Conservation (phyloP, 2,888 invertebrate species). For the Scaeva pyrastri region DNA sequence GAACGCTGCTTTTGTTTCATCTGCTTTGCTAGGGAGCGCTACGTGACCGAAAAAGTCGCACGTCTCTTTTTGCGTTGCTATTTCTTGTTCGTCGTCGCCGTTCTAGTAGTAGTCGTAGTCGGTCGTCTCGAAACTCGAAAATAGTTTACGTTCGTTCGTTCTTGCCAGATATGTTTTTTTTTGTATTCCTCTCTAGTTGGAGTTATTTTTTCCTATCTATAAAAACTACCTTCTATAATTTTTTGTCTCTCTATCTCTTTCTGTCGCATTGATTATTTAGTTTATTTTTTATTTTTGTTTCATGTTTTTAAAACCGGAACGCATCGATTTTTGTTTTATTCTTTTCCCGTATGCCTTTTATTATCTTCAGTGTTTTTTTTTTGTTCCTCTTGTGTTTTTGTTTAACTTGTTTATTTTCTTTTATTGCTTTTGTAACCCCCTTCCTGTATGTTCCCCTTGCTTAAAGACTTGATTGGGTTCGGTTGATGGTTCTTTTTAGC, state of each 20-base stretch:
- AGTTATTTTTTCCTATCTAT: constrained; percentile 45
- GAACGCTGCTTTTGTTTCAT: constrained; percentile 51
- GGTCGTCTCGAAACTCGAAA: constrained; percentile 64
- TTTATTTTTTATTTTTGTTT: constrained; percentile 43
- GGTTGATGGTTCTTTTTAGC: constrained; percentile 45
- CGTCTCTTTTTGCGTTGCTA: constrained; percentile 63
- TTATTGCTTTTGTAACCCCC: constrained; percentile 33
- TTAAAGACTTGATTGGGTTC: constrained; percentile 22
- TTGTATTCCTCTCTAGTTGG: constrained; percentile 15
- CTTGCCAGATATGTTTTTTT: constrained; percentile 29
- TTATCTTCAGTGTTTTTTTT: constrained; percentile 59
- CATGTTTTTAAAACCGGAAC: constrained; percentile 76
- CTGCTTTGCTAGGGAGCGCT: constrained; percentile 19
- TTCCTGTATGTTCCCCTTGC: constrained; percentile 12
- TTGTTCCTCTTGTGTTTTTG: constrained; percentile 37
- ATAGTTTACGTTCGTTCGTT: constrained; percentile 61
- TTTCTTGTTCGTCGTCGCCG: constrained; percentile 29
- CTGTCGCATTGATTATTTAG: constrained; percentile 32
- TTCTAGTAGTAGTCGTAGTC: too few species aligned
- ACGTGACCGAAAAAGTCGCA: constrained; percentile 74
- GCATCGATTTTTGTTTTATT: constrained; percentile 77
- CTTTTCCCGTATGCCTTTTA: constrained; percentile 68
- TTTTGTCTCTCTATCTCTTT: constrained; percentile 47
- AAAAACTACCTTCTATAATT: constrained; percentile 55
- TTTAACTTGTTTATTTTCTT: constrained; percentile 64